Conservation (phyloP, 2,797 vertebrate species). For the Calcarius lapponicus region DNA sequence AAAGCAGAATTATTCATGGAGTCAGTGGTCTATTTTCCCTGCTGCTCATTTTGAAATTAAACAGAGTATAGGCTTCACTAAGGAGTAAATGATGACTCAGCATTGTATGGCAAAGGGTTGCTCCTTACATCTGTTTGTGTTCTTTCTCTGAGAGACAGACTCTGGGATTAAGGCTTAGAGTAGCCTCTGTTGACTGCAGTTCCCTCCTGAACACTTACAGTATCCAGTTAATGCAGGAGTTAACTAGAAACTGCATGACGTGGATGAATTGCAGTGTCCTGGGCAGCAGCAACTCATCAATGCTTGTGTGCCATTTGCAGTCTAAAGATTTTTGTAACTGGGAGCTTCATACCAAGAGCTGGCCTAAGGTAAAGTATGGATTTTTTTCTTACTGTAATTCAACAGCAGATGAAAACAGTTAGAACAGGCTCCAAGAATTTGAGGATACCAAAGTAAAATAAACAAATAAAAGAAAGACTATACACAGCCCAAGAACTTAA, state of each 20-base stretch:
- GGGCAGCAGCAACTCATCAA: neutral
- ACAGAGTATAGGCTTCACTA: neutral
- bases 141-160: neutral
- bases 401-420: neutral
- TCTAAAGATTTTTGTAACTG: neutral
- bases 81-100: neutral
- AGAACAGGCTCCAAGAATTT: neutral
- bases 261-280: accelerated
- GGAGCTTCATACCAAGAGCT: neutral
- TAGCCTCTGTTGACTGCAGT: neutral
- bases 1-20: conserved; percentile 51
- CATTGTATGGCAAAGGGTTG: neutral
- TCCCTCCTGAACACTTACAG: accelerated
- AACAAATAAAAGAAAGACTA: neutral
- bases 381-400: neutral
- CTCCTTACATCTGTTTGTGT: neutral
- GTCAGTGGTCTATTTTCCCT: neutral
- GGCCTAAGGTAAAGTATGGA: neutral
- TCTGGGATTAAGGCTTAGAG: neutral
- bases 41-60: neutral
- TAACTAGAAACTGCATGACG: accelerated
- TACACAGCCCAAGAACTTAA: neutral
- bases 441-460: neutral
- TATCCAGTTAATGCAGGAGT: neutral
- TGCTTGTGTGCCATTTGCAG: accelerated